phyloP scores from a whole-genome alignment of 2,113 vertebrate genomes.

The Xiphias gladius region DNA sequence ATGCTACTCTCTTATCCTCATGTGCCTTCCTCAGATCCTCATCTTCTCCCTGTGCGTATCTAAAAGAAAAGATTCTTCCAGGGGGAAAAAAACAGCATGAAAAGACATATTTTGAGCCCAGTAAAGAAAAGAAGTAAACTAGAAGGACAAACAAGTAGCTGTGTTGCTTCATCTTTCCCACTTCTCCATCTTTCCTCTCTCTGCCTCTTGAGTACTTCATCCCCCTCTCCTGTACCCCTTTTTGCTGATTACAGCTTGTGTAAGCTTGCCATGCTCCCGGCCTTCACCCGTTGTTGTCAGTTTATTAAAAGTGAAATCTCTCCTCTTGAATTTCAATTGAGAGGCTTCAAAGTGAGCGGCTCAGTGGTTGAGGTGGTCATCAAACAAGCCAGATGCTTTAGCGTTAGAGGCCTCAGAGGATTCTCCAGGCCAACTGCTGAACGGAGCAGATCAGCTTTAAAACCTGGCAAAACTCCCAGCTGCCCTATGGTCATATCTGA shows the following conservation, averaged over 20 bases:
- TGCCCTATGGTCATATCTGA: background rate
- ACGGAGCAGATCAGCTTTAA: slow-evolving; percentile 32
- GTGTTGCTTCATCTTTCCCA: slow-evolving; percentile 9
- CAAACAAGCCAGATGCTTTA: slow-evolving; percentile 65
- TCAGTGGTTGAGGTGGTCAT: slow-evolving; percentile 64
- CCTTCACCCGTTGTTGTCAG: slow-evolving; percentile 54
- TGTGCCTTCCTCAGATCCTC: background rate
- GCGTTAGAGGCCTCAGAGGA: slow-evolving; percentile 38
- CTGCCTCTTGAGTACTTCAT: background rate
- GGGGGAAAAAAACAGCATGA: background rate
- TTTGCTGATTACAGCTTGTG: slow-evolving; percentile 43
- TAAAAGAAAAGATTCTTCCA: background rate
- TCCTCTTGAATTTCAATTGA: slow-evolving; percentile 83
- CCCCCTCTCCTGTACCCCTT: slow-evolving; percentile 16
- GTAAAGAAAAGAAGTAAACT: background rate
- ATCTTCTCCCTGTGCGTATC: background rate
- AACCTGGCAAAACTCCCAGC: slow-evolving; percentile 13
- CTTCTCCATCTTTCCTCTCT: background rate
- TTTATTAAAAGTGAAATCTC: slow-evolving; percentile 80
- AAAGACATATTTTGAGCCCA: background rate
- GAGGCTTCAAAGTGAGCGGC: slow-evolving; percentile 84
- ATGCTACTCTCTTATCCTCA: background rate
- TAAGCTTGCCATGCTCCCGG: background rate
- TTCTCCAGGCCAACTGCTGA: slow-evolving; percentile 37
- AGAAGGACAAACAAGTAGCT: background rate